Base-by-base conservation (phyloP, 1,140 invertebrate species). In the Caenorhabditis brenneri region DNA sequence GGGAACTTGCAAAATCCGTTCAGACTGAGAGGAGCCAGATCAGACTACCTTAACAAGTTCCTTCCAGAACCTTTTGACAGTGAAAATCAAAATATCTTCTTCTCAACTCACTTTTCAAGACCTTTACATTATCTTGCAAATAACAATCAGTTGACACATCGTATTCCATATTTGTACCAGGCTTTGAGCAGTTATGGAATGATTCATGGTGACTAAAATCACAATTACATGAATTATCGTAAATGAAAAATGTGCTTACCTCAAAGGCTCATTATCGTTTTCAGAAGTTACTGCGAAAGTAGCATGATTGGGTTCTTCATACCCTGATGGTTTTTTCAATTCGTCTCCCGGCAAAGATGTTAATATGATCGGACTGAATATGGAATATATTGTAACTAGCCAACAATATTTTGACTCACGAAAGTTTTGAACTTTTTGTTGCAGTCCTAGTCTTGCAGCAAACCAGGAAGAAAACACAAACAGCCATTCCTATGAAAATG, bases 371-470 rank as follows among this genome's bases (percentile, higher is more conserved):
- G 79, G 48, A 4, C 78, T 79, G 31, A 16, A 79, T 29, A 48
- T 3, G 29, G 19, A 33, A 16, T 36, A n/a, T 29, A 9, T 22
- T 0, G 0, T 3, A 65, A 65, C 1, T 27, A 4, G 16, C 7
- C 1, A 5, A 7, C 19, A 9, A 36, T 19, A 9, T 65, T 33
- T 2, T 19, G 9, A n/a, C 31, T 65, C n/a, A 65, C 60, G 65
- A 74, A 19, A 74, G n/a, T 12, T 74, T 74, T 42, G 65, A 74
- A 24, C 3, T 74, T 39, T 80, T 80, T n/a, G 48, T 46, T 7
- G 9, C 31, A 16, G 48, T 24, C 39, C 82, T 24, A 7, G 82
- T 53, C 39, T 58, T 81, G 60, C 79, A 85, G 80, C 84, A 85
- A 12, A 85, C 55, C 15, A 85, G 6, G 39, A 85, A 27, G 55